Conservation (phyloP, 2,888 invertebrate genomes). For the Holacanthella duospinosa region DNA sequence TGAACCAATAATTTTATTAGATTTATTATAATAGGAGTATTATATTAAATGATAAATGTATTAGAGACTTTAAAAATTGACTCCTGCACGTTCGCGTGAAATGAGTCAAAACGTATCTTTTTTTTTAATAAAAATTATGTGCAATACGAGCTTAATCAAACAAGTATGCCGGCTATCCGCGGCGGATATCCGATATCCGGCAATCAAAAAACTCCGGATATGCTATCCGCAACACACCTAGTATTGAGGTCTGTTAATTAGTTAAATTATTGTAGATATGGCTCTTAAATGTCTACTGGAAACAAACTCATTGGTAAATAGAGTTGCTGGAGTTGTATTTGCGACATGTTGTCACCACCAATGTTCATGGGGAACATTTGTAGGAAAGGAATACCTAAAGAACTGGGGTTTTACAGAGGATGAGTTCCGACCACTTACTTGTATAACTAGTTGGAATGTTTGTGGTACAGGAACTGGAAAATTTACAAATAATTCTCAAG, state of each 20-base stretch:
- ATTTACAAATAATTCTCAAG: neutral
- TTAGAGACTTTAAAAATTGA: too few species aligned
- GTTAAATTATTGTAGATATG: conserved; percentile 56
- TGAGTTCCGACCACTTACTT: conserved; percentile 64
- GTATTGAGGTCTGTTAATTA: conserved; percentile 13
- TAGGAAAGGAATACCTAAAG: conserved; percentile 56
- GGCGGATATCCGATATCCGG: too few species aligned
- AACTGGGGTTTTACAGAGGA: conserved; percentile 49
- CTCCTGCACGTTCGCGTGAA: too few species aligned
- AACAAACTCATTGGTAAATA: conserved; percentile 40
- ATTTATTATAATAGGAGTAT: too few species aligned
- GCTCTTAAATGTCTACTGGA: conserved; percentile 56
- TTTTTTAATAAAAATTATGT: too few species aligned
- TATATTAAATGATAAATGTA: too few species aligned
- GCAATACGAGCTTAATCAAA: too few species aligned
- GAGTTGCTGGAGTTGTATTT: conserved; percentile 54
- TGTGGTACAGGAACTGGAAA: conserved; percentile 49
- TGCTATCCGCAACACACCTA: too few species aligned
- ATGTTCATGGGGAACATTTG: conserved; percentile 60
- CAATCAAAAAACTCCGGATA: too few species aligned
- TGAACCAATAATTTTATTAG: too few species aligned
- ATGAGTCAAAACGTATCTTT: too few species aligned
- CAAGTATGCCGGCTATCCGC: too few species aligned
- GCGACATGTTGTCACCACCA: conserved; percentile 87
- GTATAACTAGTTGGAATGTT: conserved; percentile 81